A percentile compares a stretch with the other conserved stretches of the same genome.
These are phyloP conservation scores for Hyperopisus bebe DNA, from an alignment of 2,113 vertebrate genomes.

Conservation along the genomic window DNA sequence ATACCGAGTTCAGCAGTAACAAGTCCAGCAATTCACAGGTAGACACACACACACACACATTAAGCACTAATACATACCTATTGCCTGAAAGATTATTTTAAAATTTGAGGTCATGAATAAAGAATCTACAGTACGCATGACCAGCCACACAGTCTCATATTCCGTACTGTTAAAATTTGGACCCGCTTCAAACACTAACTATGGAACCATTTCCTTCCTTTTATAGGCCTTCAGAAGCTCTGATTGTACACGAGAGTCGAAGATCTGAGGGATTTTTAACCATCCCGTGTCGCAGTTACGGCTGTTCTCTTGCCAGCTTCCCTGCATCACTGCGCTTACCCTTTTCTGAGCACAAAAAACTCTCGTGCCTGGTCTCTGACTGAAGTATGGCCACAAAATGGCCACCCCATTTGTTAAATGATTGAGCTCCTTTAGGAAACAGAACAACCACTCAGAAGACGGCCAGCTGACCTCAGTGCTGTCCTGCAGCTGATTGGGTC, in stretches of 20 bases:
- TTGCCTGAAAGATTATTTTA: background rate
- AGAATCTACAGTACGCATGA: background rate
- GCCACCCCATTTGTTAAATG: background rate
- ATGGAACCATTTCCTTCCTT: background rate
- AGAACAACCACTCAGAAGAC: background rate
- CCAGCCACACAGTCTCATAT: background rate
- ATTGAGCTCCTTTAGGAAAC: background rate
- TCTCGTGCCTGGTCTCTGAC: background rate
- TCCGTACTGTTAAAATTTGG: background rate
- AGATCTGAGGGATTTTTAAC: background rate
- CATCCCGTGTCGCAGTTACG: background rate
- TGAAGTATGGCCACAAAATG: background rate
- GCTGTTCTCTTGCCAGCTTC: background rate
- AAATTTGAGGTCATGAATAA: background rate
- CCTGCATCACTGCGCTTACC: background rate
- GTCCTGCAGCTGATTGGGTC: background rate
- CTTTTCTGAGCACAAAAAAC: background rate
- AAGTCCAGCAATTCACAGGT: conserved; percentile 53
- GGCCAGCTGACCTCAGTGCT: background rate
- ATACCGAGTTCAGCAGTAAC: conserved; percentile 47
- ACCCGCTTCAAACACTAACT: background rate
- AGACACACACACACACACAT: background rate
- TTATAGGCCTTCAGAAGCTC: background rate
- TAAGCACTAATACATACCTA: background rate
- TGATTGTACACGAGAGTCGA: background rate